These are phyloP conservation scores for Maccullochella peelii DNA, from an alignment of 2,113 vertebrate species.

Conservation along the genomic window DNA sequence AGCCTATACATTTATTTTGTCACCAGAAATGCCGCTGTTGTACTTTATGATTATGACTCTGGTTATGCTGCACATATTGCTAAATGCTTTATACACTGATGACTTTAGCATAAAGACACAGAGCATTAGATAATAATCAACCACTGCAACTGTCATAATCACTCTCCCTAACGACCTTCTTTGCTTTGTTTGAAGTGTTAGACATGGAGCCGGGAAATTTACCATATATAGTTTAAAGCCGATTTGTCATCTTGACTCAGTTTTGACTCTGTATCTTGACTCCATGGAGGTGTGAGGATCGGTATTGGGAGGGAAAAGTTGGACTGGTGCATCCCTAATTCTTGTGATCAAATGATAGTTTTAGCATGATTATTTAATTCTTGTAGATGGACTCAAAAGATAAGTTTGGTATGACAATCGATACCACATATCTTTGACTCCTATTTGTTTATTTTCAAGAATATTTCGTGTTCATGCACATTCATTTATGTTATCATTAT, in stretches of 20 bases:
- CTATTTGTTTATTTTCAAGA: background rate
- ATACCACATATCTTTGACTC: background rate
- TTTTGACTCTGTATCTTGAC: background rate
- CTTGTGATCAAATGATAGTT: background rate
- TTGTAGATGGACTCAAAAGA: background rate
- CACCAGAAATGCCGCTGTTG: slow-evolving; percentile 22
- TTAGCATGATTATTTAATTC: background rate
- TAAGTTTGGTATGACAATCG: background rate
- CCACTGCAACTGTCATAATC: slow-evolving; percentile 11
- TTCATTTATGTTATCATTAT: no score
- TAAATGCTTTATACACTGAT: slow-evolving; percentile 27
- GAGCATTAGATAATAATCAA: background rate
- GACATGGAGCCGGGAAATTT: background rate
- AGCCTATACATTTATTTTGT: slow-evolving; percentile 31
- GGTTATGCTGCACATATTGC: slow-evolving; percentile 19
- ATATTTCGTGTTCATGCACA: background rate
- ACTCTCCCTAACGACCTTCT: background rate
- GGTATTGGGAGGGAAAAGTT: background rate
- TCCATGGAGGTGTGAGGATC: background rate
- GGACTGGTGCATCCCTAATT: background rate
- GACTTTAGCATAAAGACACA: slow-evolving; percentile 16
- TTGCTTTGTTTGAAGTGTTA: slow-evolving; percentile 7
- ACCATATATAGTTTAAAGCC: background rate
- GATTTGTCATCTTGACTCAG: background rate
- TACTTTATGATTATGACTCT: slow-evolving; percentile 31